A percentile compares a stretch with the other conserved stretches of the same genome.
Conservation (phyloP, 53 echinoderm and acorn worm genomes). For the Actinopyga echinites region DNA sequence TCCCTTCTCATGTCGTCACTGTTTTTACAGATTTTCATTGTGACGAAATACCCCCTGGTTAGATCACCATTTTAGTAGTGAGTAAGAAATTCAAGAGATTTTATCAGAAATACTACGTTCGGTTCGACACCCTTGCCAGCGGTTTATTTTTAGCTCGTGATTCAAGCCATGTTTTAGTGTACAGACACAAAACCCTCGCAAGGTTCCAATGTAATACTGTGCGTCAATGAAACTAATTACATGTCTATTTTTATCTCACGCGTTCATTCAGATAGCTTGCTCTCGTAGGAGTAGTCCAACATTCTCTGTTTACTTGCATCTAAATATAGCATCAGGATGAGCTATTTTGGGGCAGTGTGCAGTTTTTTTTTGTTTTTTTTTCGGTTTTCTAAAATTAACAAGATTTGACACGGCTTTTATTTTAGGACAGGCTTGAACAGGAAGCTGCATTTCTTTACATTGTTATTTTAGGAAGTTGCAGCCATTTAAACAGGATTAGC, state of each 20-base stretch:
- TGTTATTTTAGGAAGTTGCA: neutral
- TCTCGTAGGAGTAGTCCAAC: conserved; percentile 7
- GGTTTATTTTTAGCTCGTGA: conserved; percentile 10
- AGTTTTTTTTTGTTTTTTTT: conserved; percentile 4
- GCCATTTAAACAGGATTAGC: conserved; percentile 7
- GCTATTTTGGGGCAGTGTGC: conserved; percentile 15
- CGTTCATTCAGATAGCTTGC: conserved; percentile 28
- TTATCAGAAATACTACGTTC: too few species aligned
- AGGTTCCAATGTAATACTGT: neutral
- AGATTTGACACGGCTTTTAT: conserved; percentile 20
- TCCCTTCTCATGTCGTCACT: neutral
- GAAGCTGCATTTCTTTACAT: conserved; percentile 10
- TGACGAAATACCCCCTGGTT: conserved; percentile 3
- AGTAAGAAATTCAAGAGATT: too few species aligned
- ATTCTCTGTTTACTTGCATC: neutral
- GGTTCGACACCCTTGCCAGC: too few species aligned
- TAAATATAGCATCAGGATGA: conserved; percentile 23
- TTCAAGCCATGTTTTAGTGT: conserved; percentile 1
- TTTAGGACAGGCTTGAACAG: conserved; percentile 22
- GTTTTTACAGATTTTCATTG: neutral
- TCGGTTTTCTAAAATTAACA: conserved; percentile 32
- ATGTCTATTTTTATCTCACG: conserved; percentile 10
- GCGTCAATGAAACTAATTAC: conserved; percentile 38
- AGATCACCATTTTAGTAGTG: neutral
- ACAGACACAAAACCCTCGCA: neutral